Conservation (phyloP, 2,797 vertebrate genomes). For the Epinephelus malabaricus region DNA sequence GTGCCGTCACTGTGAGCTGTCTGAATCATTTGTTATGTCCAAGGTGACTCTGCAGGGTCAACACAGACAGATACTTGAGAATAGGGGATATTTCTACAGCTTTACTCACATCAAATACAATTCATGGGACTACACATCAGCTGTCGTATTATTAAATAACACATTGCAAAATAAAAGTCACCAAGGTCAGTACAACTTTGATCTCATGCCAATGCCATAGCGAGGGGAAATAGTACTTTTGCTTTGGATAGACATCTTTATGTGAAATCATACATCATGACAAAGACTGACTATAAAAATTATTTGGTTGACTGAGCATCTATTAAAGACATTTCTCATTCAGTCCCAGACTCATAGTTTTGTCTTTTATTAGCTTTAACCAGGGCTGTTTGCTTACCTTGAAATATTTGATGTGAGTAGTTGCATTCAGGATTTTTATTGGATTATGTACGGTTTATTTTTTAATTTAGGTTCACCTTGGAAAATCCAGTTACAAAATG, state of each 20-base stretch:
- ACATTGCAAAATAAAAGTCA: constrained; percentile 15
- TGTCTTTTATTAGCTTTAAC: not conserved
- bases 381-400: not conserved
- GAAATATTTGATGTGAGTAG: not conserved
- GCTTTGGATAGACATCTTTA: not conserved
- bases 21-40: constrained; percentile 37
- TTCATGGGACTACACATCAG: constrained; percentile 17
- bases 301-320: not conserved
- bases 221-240: not conserved
- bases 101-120: constrained; percentile 34
- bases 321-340: not conserved
- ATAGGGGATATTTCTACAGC: constrained; percentile 12
- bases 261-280: not conserved
- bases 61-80: constrained; percentile 10
- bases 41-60: constrained; percentile 53
- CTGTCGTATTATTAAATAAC: constrained; percentile 10
- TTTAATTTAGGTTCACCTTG: too few relatives aligned
- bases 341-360: too few relatives aligned
- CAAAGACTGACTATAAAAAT: not conserved
- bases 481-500: too few relatives aligned
- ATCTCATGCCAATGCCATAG: not conserved
- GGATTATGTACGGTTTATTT: too few relatives aligned
- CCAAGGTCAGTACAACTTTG: constrained; percentile 13
- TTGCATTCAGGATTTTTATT: too few relatives aligned
- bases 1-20: constrained; percentile 9